These are phyloP conservation scores for Linyphia triangularis DNA, from an alignment of 2,888 invertebrate species.

Conservation along the genomic window DNA sequence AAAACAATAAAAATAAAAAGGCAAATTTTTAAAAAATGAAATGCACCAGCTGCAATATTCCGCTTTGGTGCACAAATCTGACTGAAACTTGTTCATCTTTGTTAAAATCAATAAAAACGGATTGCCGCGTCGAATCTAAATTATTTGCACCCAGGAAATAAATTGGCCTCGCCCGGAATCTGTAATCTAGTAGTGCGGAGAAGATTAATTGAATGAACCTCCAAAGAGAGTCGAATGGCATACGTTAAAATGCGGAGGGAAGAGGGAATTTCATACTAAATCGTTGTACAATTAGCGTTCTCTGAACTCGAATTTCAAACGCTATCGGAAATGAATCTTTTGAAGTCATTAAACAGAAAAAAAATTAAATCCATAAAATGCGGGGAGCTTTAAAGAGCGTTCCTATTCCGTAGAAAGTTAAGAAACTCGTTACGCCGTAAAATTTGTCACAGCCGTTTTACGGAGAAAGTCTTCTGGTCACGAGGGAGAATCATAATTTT, in stretches of 20 bases:
- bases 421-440: neutral
- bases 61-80: neutral
- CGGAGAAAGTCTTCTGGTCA: neutral
- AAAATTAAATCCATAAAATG: neutral
- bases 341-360: neutral
- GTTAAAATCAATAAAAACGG: slow-evolving; percentile 25
- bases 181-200: slow-evolving; percentile 21
- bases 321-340: slow-evolving; percentile 12
- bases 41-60: neutral
- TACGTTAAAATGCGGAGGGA: neutral
- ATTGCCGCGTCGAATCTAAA: slow-evolving; percentile 19
- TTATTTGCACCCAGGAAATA: slow-evolving; percentile 34
- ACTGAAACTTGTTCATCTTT: neutral
- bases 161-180: slow-evolving; percentile 19
- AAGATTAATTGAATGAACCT: slow-evolving; percentile 45
- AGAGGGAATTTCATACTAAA: neutral
- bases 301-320: neutral
- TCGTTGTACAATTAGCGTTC: slow-evolving; percentile 15
- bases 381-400: neutral
- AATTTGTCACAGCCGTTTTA: neutral
- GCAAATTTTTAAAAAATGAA: neutral
- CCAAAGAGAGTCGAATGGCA: neutral
- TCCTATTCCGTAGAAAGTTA: neutral
- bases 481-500: neutral
- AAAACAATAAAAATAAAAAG: too few species aligned